Conservation (phyloP, 1,140 invertebrate species). For the Drosophila pandora region DNA sequence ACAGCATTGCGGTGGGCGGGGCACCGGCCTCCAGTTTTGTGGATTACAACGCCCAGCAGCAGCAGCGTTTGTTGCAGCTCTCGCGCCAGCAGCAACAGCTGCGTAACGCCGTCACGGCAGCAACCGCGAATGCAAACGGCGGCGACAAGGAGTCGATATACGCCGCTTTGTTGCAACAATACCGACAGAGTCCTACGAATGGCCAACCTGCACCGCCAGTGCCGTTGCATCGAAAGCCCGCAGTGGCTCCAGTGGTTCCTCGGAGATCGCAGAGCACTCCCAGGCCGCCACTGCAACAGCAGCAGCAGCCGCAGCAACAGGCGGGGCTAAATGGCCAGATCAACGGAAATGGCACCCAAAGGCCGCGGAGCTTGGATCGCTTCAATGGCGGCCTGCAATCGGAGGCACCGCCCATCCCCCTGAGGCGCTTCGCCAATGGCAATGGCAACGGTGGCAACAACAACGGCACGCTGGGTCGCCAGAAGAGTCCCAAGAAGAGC, state of each 20-base stretch:
- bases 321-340: constrained; percentile 50
- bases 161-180: constrained; percentile 77
- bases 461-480: constrained; percentile 43
- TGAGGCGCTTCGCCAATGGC: constrained; percentile 66
- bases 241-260: constrained; percentile 65
- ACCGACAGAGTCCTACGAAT: constrained; percentile 74
- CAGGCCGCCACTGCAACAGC: constrained; percentile 50
- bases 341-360: constrained; percentile 67
- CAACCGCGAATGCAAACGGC: constrained; percentile 28
- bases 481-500: constrained; percentile 62
- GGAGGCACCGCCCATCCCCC: constrained; percentile 72
- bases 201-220: constrained; percentile 54
- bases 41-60: constrained; percentile 74
- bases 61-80: constrained; percentile 75
- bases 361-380: constrained; percentile 80
- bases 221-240: constrained; percentile 49
- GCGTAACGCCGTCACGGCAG: constrained; percentile 65
- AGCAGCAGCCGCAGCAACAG: constrained; percentile 47
- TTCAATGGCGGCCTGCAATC: constrained; percentile 54
- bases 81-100: constrained; percentile 78
- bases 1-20: constrained; percentile 71
- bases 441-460: constrained; percentile 31
- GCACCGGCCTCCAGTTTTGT: constrained; percentile 62
- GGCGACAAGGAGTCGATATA: constrained; percentile 74
- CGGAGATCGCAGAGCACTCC: constrained; percentile 80